Conservation (phyloP, 2,113 vertebrate genomes). For the Pseudonaja textilis region DNA sequence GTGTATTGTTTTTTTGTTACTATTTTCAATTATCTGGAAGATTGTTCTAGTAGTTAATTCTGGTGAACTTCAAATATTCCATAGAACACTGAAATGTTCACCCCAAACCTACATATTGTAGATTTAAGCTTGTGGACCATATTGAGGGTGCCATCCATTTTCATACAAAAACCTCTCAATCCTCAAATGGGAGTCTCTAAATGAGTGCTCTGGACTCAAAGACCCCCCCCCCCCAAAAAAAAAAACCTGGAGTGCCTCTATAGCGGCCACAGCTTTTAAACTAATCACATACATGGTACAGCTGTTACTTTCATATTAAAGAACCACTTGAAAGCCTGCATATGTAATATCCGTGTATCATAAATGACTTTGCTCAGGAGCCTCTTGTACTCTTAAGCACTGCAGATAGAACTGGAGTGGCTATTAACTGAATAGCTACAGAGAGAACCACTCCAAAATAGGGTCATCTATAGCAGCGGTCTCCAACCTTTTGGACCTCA, state of each 20-base stretch:
- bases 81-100: neutral
- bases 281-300: neutral
- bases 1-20: neutral
- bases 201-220: neutral
- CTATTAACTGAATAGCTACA: neutral
- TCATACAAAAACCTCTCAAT: neutral
- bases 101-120: neutral
- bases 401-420: neutral
- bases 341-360: neutral
- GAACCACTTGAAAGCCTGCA: neutral
- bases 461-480: neutral
- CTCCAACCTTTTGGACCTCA: no score
- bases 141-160: neutral
- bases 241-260: neutral
- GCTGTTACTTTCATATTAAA: neutral
- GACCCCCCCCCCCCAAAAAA: neutral
- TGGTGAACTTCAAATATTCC: neutral
- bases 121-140: neutral
- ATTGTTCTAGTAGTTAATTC: neutral
- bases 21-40: neutral
- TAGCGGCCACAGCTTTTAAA: neutral
- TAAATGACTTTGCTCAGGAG: neutral
- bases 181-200: neutral
- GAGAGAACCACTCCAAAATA: neutral
- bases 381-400: neutral